Percentiles rank a stretch among this genome's conserved stretches.
Evolutionary conservation across 2,113 vertebrate genomes (phyloP).

Genomic region (Nothobranchius kuhntae): DNA sequence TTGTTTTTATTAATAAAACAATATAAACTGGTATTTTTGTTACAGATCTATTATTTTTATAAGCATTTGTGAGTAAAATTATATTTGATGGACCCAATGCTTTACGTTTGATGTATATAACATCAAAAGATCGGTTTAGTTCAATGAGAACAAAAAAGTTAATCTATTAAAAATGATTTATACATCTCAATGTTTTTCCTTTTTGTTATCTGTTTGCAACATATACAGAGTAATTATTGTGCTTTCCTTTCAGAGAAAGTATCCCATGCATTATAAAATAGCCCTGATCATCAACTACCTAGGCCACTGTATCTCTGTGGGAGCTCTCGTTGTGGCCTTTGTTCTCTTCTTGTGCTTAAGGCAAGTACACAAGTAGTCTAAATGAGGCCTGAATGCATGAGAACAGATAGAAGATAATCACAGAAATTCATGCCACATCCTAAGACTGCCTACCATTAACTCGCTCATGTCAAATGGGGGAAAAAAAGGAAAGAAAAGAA

Average conservation of each 20-base stretch:
- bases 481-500: neutral
- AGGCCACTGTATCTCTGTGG: constrained; percentile 94
- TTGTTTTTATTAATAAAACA: neutral
- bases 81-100: neutral
- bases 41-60: constrained; percentile 6
- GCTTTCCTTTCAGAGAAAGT: constrained; percentile 86
- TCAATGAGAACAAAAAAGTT: neutral
- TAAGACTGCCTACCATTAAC: constrained; percentile 49
- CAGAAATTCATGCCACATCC: constrained; percentile 35
- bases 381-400: constrained; percentile 38
- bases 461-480: constrained; percentile 54
- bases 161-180: neutral
- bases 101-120: constrained; percentile 12
- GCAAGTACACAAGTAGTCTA: constrained; percentile 81
- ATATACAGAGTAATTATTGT: constrained; percentile 35
- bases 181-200: neutral
- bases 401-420: constrained; percentile 48
- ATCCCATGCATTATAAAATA: constrained; percentile 91
- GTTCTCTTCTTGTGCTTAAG: constrained; percentile 94
- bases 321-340: constrained; percentile 92
- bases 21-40: constrained; percentile 7
- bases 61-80: constrained; percentile 14
- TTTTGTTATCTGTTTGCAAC: constrained; percentile 14
- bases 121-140: constrained; percentile 6
- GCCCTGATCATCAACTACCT: constrained; percentile 97